Conservation (phyloP, 92 coral and sea anemone species). For the Diadumene lineata region DNA sequence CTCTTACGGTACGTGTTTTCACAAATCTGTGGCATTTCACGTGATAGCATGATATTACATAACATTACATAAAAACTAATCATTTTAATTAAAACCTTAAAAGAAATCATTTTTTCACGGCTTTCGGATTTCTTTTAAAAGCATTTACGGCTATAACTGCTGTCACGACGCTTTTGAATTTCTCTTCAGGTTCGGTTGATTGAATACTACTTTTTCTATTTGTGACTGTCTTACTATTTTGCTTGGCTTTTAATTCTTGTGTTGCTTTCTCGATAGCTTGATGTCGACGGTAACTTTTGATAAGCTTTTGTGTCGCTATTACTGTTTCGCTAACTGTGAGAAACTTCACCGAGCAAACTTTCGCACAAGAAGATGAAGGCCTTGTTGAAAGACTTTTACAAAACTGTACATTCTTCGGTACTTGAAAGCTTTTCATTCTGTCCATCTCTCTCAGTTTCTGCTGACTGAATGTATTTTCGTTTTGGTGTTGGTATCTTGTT, state of each 20-base stretch:
- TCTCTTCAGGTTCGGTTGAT: background rate
- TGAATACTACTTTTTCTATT: background rate
- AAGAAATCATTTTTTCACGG: background rate
- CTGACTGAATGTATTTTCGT: background rate
- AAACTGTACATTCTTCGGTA: background rate
- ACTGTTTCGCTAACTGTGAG: slow-evolving; percentile 32
- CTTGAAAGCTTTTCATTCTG: background rate
- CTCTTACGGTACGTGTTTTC: too few relatives aligned
- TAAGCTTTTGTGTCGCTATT: slow-evolving; percentile 23
- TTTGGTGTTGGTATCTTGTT: background rate
- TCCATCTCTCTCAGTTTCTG: background rate
- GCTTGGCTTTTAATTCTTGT: slow-evolving; percentile 14
- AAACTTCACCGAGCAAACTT: slow-evolving; percentile 3
- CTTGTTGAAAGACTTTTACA: background rate
- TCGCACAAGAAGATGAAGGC: background rate
- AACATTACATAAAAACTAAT: background rate
- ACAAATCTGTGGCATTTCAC: too few relatives aligned
- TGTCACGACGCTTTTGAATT: slow-evolving; percentile 15
- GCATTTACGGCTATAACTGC: slow-evolving; percentile 20
- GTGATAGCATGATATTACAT: too few relatives aligned
- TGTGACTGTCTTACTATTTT: background rate
- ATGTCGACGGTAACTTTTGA: slow-evolving; percentile 28
- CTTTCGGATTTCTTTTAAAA: background rate
- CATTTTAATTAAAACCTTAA: background rate
- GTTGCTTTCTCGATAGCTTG: slow-evolving; percentile 35